Conservation (phyloP, 2,888 invertebrate species). For the Ennomos erosarius region DNA sequence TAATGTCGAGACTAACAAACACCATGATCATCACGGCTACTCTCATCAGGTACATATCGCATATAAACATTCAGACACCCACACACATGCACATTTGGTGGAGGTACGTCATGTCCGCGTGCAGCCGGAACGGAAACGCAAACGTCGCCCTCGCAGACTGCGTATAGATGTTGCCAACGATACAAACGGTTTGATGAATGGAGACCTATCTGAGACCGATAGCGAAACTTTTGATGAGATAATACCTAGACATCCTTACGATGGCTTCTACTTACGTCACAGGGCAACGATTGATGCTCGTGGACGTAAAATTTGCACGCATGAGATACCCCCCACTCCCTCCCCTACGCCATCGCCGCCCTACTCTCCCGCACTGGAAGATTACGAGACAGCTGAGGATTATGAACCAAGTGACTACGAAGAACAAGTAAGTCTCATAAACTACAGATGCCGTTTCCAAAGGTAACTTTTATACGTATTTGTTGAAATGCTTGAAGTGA, state of each 20-base stretch:
- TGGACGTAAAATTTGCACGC: constrained; percentile 75
- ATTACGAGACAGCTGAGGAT: constrained; percentile 51
- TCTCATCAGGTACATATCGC: constrained; percentile 35
- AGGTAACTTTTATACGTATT: constrained; percentile 37
- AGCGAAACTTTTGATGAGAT: constrained; percentile 64
- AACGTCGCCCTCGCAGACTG: constrained; percentile 42
- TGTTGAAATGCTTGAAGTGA: constrained; percentile 29
- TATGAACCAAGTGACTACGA: constrained; percentile 51
- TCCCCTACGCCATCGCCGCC: constrained; percentile 58
- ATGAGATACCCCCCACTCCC: constrained; percentile 72
- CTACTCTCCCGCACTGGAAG: constrained; percentile 55
- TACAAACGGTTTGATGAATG: constrained; percentile 53
- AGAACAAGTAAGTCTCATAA: constrained; percentile 66
- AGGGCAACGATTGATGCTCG: constrained; percentile 67
- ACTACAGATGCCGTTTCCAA: constrained; percentile 29
- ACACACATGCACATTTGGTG: constrained; percentile 40
- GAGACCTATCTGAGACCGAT: constrained; percentile 61
- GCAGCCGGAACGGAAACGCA: constrained; percentile 50
- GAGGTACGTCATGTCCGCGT: constrained; percentile 59
- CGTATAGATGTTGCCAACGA: constrained; percentile 43
- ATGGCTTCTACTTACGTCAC: constrained; percentile 78
- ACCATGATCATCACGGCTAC: constrained; percentile 35
- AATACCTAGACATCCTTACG: constrained; percentile 79
- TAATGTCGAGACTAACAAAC: constrained; percentile 31
- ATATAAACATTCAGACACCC: constrained; percentile 29